phyloP scores from a whole-genome alignment of 1,140 invertebrate genomes.

The Ganaspis sp. region DNA sequence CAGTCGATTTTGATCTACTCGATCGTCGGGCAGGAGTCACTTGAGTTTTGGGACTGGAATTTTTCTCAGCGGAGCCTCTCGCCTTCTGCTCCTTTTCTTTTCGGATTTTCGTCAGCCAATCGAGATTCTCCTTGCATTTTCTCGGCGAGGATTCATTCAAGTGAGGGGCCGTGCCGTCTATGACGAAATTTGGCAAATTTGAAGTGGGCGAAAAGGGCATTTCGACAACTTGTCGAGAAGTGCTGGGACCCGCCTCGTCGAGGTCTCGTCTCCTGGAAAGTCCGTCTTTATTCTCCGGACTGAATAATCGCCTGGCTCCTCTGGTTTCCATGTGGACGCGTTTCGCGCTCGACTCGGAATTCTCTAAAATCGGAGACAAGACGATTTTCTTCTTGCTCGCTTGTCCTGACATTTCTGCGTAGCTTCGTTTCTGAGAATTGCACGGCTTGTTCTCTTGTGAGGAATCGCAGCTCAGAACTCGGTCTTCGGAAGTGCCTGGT shows the following conservation, averaged over 20 bases:
- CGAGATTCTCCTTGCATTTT: slow-evolving; percentile 81
- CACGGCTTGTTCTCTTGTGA: not conserved
- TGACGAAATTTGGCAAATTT: slow-evolving; percentile 86
- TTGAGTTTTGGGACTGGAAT: slow-evolving; percentile 52
- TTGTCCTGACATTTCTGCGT: slow-evolving; percentile 63
- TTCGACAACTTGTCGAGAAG: slow-evolving; percentile 46
- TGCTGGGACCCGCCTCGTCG: slow-evolving; percentile 61
- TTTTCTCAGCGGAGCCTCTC: slow-evolving; percentile 49
- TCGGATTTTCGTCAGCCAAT: slow-evolving; percentile 84
- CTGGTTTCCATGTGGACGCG: slow-evolving; percentile 69
- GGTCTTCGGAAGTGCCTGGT: not conserved
- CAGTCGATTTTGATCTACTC: slow-evolving; percentile 63
- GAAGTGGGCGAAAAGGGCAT: slow-evolving; percentile 80
- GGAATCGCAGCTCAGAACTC: not conserved
- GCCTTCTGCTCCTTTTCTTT: slow-evolving; percentile 73
- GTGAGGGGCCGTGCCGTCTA: slow-evolving; percentile 86
- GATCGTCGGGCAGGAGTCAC: slow-evolving; percentile 57
- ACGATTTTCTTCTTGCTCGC: slow-evolving; percentile 58
- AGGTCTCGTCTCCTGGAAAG: slow-evolving; percentile 54
- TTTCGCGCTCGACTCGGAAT: slow-evolving; percentile 62
- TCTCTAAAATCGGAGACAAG: slow-evolving; percentile 72
- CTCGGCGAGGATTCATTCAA: slow-evolving; percentile 82
- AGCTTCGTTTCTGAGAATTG: slow-evolving; percentile 62
- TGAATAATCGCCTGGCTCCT: slow-evolving; percentile 69
- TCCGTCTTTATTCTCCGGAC: slow-evolving; percentile 57